phyloP scores from a whole-genome alignment of 23 tunicate genomes.

The Clavelina lepadiformis region DNA sequence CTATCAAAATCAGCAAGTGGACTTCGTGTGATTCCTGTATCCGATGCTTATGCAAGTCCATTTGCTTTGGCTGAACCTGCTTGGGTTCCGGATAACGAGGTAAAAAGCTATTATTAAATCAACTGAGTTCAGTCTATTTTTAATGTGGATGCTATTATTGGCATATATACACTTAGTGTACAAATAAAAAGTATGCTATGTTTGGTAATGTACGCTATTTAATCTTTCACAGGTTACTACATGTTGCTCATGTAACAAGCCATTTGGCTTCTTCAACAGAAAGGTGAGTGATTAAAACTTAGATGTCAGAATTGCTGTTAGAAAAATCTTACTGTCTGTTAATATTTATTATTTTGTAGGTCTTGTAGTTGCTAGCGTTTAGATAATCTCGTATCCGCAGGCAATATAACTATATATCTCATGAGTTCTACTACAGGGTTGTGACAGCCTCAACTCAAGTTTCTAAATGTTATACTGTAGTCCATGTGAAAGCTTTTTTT shows the following conservation, averaged over 20 bases:
- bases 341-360: no score
- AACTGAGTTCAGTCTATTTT: background rate
- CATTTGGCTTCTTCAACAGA: slow-evolving; percentile 79
- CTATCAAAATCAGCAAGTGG: slow-evolving; percentile 78
- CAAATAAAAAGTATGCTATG: background rate
- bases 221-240: slow-evolving; percentile 26
- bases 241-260: slow-evolving; percentile 52
- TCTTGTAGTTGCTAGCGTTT: no score
- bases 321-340: no score
- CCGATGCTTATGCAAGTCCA: slow-evolving; percentile 71
- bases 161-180: background rate
- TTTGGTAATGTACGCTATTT: no score
- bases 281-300: no score
- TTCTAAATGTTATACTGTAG: no score
- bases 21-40: slow-evolving; percentile 68
- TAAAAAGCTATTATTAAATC: background rate
- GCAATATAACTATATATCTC: no score
- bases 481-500: no score
- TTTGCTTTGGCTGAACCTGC: slow-evolving; percentile 75
- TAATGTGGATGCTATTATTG: background rate
- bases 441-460: no score
- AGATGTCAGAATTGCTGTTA: no score
- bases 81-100: slow-evolving; percentile 88
- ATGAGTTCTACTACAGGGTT: no score
- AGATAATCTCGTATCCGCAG: no score